A percentile compares a stretch with the other conserved stretches of the same genome.
phyloP scores from a whole-genome alignment of 2,888 invertebrate genomes.

The Harpalus rufipes region DNA sequence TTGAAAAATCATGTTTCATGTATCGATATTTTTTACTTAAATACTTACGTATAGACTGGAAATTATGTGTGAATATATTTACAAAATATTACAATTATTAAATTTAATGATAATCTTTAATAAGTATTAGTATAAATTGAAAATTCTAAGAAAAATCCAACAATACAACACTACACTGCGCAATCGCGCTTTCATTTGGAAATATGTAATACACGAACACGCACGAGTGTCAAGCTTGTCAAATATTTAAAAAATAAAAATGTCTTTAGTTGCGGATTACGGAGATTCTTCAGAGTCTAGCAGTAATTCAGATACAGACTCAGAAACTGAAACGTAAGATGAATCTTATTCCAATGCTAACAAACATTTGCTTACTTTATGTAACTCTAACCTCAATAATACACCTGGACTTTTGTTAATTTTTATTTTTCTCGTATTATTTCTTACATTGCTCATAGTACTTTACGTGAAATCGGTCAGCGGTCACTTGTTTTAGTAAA shows the following conservation, averaged over 20 bases:
- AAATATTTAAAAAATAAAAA: constrained; percentile 70
- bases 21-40: too few relatives aligned
- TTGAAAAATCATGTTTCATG: too few relatives aligned
- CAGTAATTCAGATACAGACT: constrained; percentile 74
- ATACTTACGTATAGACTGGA: too few relatives aligned
- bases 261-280: constrained; percentile 84
- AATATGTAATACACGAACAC: too few relatives aligned
- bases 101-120: too few relatives aligned
- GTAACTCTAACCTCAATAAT: constrained; percentile 21
- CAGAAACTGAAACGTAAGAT: constrained; percentile 75
- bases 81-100: too few relatives aligned
- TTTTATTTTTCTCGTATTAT: constrained; percentile 22
- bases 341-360: constrained; percentile 72
- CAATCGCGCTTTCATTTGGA: too few relatives aligned
- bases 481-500: constrained; percentile 74
- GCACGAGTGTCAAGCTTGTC: background rate
- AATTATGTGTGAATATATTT: too few relatives aligned
- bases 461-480: constrained; percentile 75
- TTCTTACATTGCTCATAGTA: constrained; percentile 64
- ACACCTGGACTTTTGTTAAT: constrained; percentile 28
- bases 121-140: too few relatives aligned
- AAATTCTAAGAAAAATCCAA: too few relatives aligned
- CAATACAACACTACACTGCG: too few relatives aligned
- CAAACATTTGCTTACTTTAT: constrained; percentile 68
- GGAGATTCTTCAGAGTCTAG: constrained; percentile 80